Evolutionary conservation across 2,888 invertebrate species (phyloP).

Genomic region (Lobophora halterata): DNA sequence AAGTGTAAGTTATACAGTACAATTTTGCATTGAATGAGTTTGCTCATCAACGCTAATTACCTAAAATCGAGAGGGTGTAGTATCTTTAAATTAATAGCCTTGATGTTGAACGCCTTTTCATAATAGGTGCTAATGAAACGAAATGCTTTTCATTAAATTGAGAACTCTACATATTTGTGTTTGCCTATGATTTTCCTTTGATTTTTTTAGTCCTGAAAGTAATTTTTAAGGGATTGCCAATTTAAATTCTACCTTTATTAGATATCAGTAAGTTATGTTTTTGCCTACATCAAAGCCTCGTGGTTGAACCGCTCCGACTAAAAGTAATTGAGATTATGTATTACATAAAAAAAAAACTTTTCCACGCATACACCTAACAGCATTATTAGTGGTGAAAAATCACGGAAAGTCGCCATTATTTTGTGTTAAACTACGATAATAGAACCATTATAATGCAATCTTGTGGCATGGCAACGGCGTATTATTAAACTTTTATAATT

Average conservation of each 20-base stretch:
- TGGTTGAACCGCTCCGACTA: too few species aligned
- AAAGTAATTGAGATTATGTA: too few species aligned
- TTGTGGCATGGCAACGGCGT: conserved; percentile 57
- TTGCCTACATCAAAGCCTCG: too few species aligned
- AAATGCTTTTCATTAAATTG: conserved; percentile 24
- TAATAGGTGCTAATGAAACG: conserved; percentile 26
- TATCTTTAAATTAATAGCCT: conserved; percentile 35
- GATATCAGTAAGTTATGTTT: conserved; percentile 3
- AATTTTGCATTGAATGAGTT: conserved; percentile 14
- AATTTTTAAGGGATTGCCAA: too few species aligned
- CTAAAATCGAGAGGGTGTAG: conserved; percentile 36
- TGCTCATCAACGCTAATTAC: conserved; percentile 29
- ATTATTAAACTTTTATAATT: conserved; percentile 46
- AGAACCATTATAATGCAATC: conserved; percentile 60
- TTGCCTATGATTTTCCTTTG: too few species aligned
- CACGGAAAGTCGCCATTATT: conserved; percentile 55
- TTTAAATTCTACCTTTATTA: too few species aligned
- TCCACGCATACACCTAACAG: conserved; percentile 35
- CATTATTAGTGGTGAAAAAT: conserved; percentile 50
- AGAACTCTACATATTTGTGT: too few species aligned
- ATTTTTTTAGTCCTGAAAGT: too few species aligned
- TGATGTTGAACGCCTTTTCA: conserved; percentile 29
- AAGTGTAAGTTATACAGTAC: conserved; percentile 3
- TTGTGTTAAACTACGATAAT: conserved; percentile 58
- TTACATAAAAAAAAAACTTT: too few species aligned